phyloP scores from a whole-genome alignment of 1,140 invertebrate species.

The Sipha flava region DNA sequence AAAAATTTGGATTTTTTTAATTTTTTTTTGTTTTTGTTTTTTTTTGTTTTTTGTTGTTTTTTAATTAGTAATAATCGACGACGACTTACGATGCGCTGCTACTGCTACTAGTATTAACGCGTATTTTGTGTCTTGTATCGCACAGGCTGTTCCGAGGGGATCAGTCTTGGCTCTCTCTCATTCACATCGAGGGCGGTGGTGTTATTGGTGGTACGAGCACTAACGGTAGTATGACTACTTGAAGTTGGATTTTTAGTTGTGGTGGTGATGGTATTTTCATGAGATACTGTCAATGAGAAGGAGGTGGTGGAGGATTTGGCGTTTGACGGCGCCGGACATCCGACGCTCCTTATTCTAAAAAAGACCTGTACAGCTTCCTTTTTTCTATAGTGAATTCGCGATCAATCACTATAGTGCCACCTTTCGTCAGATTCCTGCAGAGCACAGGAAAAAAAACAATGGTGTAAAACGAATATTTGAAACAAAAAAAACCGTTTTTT shows the following conservation, averaged over 20 bases:
- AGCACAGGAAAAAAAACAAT: constrained; percentile 39
- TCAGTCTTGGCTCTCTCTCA: constrained; percentile 31
- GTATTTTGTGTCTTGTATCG: not conserved
- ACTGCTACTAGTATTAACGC: not conserved
- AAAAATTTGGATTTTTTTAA: no score
- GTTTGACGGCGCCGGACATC: not conserved
- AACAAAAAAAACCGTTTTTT: no score
- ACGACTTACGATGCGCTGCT: not conserved
- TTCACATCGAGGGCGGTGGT: not conserved
- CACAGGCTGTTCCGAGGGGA: constrained; percentile 24
- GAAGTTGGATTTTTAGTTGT: not conserved
- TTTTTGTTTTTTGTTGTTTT: not conserved
- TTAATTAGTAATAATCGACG: not conserved
- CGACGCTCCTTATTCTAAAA: constrained; percentile 42
- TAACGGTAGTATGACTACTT: not conserved
- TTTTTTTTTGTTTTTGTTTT: not conserved
- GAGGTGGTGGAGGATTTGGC: constrained; percentile 19
- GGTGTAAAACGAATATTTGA: constrained; percentile 9
- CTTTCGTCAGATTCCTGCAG: constrained; percentile 65
- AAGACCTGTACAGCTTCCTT: constrained; percentile 75
- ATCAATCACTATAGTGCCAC: constrained; percentile 74
- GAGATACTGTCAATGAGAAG: constrained; percentile 20
- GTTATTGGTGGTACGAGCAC: not conserved
- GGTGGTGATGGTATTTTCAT: constrained; percentile 21
- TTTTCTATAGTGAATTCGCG: constrained; percentile 72